A percentile compares a stretch with the other conserved stretches of the same genome.
phyloP scores from a whole-genome alignment of 2,797 vertebrate genomes.

The Arrhamphus sclerolepis region DNA sequence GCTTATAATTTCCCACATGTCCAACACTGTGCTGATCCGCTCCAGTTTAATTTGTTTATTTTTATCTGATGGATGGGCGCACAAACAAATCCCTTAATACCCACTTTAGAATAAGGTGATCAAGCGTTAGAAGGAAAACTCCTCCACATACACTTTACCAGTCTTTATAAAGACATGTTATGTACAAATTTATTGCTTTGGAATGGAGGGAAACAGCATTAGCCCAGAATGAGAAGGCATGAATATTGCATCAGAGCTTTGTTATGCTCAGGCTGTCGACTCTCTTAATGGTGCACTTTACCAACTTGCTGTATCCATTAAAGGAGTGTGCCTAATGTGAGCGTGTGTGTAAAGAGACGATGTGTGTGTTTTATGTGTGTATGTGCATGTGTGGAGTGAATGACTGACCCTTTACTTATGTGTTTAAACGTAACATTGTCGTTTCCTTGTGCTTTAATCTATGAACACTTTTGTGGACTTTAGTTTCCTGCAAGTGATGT shows the following conservation, averaged over 20 bases:
- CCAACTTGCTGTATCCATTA: constrained; percentile 83
- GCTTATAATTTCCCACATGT: constrained; percentile 13
- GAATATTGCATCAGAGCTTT: constrained; percentile 89
- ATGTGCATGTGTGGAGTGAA: constrained; percentile 3
- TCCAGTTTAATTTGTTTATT: constrained; percentile 39
- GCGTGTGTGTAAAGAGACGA: constrained; percentile 27
- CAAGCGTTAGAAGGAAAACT: constrained; percentile 35
- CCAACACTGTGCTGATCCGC: constrained; percentile 23
- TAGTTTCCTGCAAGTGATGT: constrained; percentile 10
- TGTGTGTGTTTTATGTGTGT: constrained; percentile 1
- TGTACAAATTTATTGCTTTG: constrained; percentile 70
- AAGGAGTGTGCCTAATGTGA: constrained; percentile 69
- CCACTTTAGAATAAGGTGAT: constrained; percentile 48
- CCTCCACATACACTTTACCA: constrained; percentile 46
- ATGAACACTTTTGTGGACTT: constrained; percentile 9
- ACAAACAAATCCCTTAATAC: constrained; percentile 57
- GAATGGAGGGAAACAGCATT: constrained; percentile 78
- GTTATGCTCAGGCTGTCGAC: constrained; percentile 83
- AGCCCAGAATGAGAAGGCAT: constrained; percentile 82
- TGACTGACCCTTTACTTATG: constrained; percentile 41
- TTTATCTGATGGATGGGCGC: constrained; percentile 41
- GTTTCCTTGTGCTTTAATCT: constrained; percentile 16
- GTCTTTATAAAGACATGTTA: constrained; percentile 57
- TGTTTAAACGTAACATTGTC: constrained; percentile 30
- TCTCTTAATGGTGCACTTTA: constrained; percentile 92